Base-by-base conservation (phyloP, 2,888 invertebrate genomes). In the Brachyopa scutellaris region DNA sequence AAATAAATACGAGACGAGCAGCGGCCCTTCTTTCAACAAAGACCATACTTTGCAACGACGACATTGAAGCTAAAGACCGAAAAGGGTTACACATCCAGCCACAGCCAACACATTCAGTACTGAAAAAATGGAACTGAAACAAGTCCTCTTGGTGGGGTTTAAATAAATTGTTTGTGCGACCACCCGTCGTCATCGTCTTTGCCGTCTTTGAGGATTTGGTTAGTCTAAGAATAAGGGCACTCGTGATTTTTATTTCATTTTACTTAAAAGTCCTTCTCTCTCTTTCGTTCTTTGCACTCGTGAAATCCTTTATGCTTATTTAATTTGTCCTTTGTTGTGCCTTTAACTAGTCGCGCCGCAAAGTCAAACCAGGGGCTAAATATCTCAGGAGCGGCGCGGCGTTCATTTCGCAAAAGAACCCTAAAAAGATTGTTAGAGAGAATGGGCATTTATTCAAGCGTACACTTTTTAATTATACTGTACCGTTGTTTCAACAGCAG, bases 391-490 rank as follows among this genome's bases (percentile, higher is more conserved):
- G n/a, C 26, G 59, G 19, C 11, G 33, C 19, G 23, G 55, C 40
- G 15, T 49, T 74, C 42, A 36, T 78, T 70, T 72, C 49, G 42
- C 13, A 47, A 59, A 66, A 53, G 26, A n/a, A 9, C 15, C 21
- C 29, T 45, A 72, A 72, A 29, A 59, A 66, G 59, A 72, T 66
- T 66, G 51, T 66, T 66, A 26, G 42, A 31, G 31, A 51, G 64
- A 59, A 51, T 42, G 51, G 29, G 42, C 4, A 33, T 19, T 66
- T 59, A 61, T 72, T 61, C 19, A 72, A 66, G 72, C 78, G 59
- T 78, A 53, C 66, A 61, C 38, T 78, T 78, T 78, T 72, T 78
- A 78, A 72, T 78, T 78, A 78, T 57, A 42, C 57, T 49, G 31
- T 8, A 7, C 62, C 17, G 70, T 42, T 70, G 49, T 70, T 33